A percentile compares a stretch with the other conserved stretches of the same genome.
Conservation (phyloP, 2,797 vertebrate species). For the Pteronotus mesoamericanus region DNA sequence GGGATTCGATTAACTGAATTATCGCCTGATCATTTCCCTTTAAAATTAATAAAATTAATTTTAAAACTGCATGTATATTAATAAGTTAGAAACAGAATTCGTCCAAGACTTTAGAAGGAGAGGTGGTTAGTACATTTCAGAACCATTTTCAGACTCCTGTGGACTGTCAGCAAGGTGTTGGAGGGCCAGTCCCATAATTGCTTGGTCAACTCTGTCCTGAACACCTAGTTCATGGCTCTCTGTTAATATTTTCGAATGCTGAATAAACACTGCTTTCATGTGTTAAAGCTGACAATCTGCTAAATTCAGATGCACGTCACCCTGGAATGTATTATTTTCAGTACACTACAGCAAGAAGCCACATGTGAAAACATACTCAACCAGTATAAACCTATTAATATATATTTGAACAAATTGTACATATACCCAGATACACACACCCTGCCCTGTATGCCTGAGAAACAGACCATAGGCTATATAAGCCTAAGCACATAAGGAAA, state of each 20-base stretch:
- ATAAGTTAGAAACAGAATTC: background rate
- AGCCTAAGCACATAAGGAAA: background rate
- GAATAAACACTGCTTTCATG: background rate
- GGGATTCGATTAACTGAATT: background rate
- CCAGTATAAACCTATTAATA: background rate
- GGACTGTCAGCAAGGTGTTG: background rate
- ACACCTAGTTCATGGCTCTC: background rate
- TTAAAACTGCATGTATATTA: background rate
- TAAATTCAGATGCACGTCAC: constrained; percentile 15
- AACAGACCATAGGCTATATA: background rate
- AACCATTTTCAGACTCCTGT: background rate
- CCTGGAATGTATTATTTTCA: background rate
- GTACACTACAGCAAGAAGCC: background rate
- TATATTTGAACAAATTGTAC: background rate
- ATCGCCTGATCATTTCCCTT: constrained; percentile 3
- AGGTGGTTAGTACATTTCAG: background rate
- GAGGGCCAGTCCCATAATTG: background rate
- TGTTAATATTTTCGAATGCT: background rate
- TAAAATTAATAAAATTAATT: constrained; percentile 23
- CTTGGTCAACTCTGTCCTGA: background rate
- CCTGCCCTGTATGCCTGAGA: background rate
- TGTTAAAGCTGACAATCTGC: background rate
- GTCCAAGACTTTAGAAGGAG: background rate
- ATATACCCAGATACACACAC: background rate
- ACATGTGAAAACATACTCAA: background rate